Conservation (phyloP, 2,888 invertebrate genomes). For the Agrilus biguttatus region DNA sequence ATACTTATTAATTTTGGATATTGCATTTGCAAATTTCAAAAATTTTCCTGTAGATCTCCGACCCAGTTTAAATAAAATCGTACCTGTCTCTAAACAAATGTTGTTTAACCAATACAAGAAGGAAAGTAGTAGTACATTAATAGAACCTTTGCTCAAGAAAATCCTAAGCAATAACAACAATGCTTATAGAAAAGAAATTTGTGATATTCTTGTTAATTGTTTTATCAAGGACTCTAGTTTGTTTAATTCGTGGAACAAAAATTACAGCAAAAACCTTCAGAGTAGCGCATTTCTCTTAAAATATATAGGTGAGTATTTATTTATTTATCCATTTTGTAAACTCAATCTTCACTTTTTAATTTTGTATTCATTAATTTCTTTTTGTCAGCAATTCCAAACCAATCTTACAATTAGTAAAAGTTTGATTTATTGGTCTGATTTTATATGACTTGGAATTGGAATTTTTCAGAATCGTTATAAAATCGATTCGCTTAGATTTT, state of each 20-base stretch:
- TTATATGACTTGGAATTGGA: no score
- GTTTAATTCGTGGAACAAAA: conserved; percentile 51
- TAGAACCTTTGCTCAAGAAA: conserved; percentile 52
- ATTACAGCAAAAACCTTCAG: conserved; percentile 49
- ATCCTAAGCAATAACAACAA: conserved; percentile 38
- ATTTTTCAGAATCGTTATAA: no score
- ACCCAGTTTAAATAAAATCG: conserved; percentile 38
- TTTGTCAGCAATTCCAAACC: background rate
- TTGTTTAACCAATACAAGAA: conserved; percentile 24
- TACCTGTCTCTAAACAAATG: conserved; percentile 21
- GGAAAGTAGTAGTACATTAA: conserved; percentile 31
- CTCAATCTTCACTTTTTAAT: no score
- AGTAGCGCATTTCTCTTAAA: conserved; percentile 51
- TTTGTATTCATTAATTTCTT: conserved; percentile 8
- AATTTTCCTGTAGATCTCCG: conserved; percentile 39
- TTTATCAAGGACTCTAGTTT: conserved; percentile 46
- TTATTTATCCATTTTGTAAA: background rate
- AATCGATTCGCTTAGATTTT: no score
- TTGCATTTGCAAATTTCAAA: conserved; percentile 41
- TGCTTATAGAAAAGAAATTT: conserved; percentile 39
- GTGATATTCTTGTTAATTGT: conserved; percentile 45
- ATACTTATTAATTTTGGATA: conserved; percentile 44
- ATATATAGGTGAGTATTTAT: conserved; percentile 34
- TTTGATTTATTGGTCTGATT: no score
- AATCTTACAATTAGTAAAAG: no score